phyloP scores from a whole-genome alignment of 2,888 invertebrate genomes.

The Phaonia tiefii region DNA sequence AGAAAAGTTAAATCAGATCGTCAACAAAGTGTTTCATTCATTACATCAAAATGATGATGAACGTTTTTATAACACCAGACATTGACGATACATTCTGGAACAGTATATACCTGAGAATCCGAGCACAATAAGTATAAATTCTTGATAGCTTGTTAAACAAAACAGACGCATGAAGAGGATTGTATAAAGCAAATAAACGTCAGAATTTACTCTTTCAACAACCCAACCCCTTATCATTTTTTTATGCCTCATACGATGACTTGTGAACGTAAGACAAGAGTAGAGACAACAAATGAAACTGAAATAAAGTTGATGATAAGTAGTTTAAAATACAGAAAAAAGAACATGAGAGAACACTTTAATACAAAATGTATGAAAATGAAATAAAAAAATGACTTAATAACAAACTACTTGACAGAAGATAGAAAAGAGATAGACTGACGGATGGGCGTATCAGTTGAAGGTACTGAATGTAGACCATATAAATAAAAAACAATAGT shows the following conservation, averaged over 20 bases:
- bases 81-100: background rate
- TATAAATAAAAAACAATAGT: slow-evolving; percentile 21
- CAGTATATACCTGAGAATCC: background rate
- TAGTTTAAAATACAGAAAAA: slow-evolving; percentile 25
- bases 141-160: slow-evolving; percentile 64
- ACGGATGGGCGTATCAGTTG: slow-evolving; percentile 4
- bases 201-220: slow-evolving; percentile 54
- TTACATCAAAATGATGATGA: too few species aligned
- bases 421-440: slow-evolving; percentile 30
- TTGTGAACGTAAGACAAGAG: slow-evolving; percentile 25
- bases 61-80: too few species aligned
- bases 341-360: slow-evolving; percentile 47
- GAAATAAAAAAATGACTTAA: slow-evolving; percentile 29
- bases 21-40: too few species aligned
- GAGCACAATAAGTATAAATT: slow-evolving; percentile 28
- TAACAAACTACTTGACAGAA: slow-evolving; percentile 53
- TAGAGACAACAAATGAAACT: slow-evolving; percentile 43
- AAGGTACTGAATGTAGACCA: too few species aligned
- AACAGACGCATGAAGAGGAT: slow-evolving; percentile 46
- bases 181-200: slow-evolving; percentile 58
- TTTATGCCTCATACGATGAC: slow-evolving; percentile 22
- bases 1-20: too few species aligned
- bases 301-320: slow-evolving; percentile 15
- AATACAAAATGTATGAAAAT: slow-evolving; percentile 28
- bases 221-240: slow-evolving; percentile 54